A percentile compares a stretch with the other conserved stretches of the same genome.
phyloP scores from a whole-genome alignment of 1,140 invertebrate genomes.

The Aphis gossypii region DNA sequence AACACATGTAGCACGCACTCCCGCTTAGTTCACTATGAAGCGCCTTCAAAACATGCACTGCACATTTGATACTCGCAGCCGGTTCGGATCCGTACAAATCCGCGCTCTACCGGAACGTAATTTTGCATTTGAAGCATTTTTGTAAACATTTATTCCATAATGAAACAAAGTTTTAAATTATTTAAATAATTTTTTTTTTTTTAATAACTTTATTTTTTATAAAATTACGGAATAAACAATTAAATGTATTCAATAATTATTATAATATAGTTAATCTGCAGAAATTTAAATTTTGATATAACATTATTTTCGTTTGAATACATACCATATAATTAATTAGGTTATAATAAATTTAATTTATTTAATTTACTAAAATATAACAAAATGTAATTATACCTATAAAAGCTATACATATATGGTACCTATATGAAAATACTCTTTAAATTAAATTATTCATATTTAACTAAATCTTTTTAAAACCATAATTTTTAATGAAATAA shows the following conservation, averaged over 20 bases:
- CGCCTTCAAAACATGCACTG: background rate
- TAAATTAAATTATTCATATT: background rate
- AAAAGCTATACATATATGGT: background rate
- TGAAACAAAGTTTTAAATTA: background rate
- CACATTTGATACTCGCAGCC: slow-evolving; percentile 2
- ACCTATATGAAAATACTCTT: too few species aligned
- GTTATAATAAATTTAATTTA: background rate
- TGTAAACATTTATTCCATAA: background rate
- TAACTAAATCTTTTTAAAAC: background rate
- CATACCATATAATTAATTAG: background rate
- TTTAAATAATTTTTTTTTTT: background rate
- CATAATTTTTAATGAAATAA: background rate
- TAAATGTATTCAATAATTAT: background rate
- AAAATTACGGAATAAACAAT: background rate
- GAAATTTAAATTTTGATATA: background rate
- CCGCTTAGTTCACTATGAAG: slow-evolving; percentile 39
- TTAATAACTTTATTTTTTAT: background rate
- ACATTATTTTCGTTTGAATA: background rate
- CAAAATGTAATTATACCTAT: background rate
- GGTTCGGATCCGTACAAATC: slow-evolving; percentile 6
- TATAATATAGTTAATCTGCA: background rate
- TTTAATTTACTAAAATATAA: background rate
- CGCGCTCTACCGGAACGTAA: slow-evolving; percentile 51
- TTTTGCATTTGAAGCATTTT: background rate
- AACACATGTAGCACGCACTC: slow-evolving; percentile 37